Conservation (phyloP, 2,888 invertebrate genomes). For the Cheilosia impressa region DNA sequence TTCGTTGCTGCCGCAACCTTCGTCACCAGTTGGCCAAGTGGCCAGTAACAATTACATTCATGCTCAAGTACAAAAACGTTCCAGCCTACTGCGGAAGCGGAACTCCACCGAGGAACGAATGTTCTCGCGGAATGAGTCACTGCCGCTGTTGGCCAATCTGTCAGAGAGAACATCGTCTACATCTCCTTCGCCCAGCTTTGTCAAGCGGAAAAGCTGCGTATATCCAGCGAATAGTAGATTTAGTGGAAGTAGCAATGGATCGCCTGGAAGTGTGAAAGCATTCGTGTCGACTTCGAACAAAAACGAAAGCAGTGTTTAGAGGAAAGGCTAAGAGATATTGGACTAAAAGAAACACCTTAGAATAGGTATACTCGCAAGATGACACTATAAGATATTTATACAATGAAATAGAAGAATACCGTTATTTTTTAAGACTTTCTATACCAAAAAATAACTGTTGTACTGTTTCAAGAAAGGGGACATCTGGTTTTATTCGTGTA, state of each 20-base stretch:
- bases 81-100: conserved; percentile 80
- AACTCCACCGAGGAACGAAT: conserved; percentile 82
- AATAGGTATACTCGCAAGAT: not conserved
- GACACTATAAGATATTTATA: conserved; percentile 9
- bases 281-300: conserved; percentile 71
- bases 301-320: conserved; percentile 76
- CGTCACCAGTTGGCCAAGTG: conserved; percentile 76
- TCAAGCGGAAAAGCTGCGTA: conserved; percentile 87
- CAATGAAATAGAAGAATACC: not conserved
- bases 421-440: not conserved
- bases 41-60: conserved; percentile 67
- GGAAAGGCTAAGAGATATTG: not conserved
- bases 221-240: conserved; percentile 84
- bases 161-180: conserved; percentile 81
- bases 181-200: conserved; percentile 84
- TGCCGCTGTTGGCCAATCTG: conserved; percentile 85
- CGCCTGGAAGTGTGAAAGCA: conserved; percentile 60
- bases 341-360: not conserved
- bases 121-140: conserved; percentile 84
- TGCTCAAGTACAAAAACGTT: conserved; percentile 74
- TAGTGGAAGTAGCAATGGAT: conserved; percentile 58
- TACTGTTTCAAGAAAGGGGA: too few relatives aligned
- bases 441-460: not conserved
- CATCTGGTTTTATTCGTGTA: too few relatives aligned
- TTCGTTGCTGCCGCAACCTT: conserved; percentile 72